Conservation (phyloP, 2,797 vertebrate species). For the Epinephelus coioides region DNA sequence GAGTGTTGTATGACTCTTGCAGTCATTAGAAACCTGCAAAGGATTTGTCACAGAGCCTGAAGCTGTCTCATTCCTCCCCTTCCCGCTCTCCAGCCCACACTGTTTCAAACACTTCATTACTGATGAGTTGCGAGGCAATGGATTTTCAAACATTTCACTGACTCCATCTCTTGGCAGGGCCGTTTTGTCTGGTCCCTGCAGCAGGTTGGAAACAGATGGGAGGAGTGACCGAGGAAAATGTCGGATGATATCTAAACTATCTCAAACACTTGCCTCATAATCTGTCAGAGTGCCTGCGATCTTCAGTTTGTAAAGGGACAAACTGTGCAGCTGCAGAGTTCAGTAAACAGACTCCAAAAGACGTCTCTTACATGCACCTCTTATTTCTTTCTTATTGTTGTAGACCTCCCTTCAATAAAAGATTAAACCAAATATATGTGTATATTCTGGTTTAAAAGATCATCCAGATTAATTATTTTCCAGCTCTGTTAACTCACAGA, state of each 20-base stretch:
- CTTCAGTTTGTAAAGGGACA: slow-evolving; percentile 1
- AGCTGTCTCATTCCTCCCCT: slow-evolving; percentile 28
- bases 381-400: no score
- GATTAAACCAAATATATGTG: background rate
- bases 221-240: slow-evolving; percentile 43
- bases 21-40: slow-evolving; percentile 52
- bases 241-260: slow-evolving; percentile 55
- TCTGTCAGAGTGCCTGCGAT: slow-evolving; percentile 38
- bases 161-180: slow-evolving; percentile 63
- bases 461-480: background rate
- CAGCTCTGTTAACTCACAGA: slow-evolving; percentile 10
- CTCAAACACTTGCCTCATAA: slow-evolving; percentile 67
- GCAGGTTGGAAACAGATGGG: slow-evolving; percentile 69
- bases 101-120: slow-evolving; percentile 82
- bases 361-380: background rate
- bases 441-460: background rate
- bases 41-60: slow-evolving; percentile 56
- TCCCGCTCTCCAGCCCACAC: slow-evolving; percentile 17
- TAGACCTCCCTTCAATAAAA: background rate
- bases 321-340: slow-evolving; percentile 36
- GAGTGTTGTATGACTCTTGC: slow-evolving; percentile 59
- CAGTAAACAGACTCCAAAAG: background rate
- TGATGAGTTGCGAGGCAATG: slow-evolving; percentile 79
- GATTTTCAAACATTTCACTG: slow-evolving; percentile 77
- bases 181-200: slow-evolving; percentile 48